Conservation (phyloP, 1,140 invertebrate species). For the Drosophila eugracilis region DNA sequence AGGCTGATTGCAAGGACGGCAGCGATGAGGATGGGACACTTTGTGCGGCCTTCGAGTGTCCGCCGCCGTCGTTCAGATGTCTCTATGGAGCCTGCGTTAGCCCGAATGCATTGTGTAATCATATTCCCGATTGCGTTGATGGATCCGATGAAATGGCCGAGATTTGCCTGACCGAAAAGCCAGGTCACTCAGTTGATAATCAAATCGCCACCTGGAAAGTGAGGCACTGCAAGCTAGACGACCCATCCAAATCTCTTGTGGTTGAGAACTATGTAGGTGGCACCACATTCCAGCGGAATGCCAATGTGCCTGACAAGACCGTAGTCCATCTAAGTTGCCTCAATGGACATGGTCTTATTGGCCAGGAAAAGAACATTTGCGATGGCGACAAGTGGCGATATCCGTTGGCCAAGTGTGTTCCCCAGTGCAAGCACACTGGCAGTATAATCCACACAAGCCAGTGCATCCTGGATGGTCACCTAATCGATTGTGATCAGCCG, state of each 20-base stretch:
- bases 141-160: neutral
- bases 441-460: neutral
- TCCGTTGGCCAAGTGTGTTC: neutral
- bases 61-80: neutral
- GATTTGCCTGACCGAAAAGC: neutral
- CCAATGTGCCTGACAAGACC: constrained; percentile 7
- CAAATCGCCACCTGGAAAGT: neutral
- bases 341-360: neutral
- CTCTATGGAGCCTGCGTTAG: neutral
- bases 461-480: neutral
- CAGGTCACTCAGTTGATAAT: constrained; percentile 56
- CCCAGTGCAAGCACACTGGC: constrained; percentile 4
- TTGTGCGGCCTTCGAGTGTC: neutral
- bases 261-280: neutral
- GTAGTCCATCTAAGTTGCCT: constrained; percentile 22
- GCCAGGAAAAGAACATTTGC: constrained; percentile 17
- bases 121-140: neutral
- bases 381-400: constrained; percentile 5
- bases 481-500: constrained; percentile 24
- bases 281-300: neutral
- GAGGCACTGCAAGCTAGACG: neutral
- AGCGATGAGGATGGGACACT: constrained; percentile 33
- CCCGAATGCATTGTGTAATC: neutral
- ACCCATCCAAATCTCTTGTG: neutral
- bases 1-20: constrained; percentile 85